Evolutionary conservation across 2,888 invertebrate genomes (phyloP), one percentile per base, ranked within the genome.

Genomic region (Asteroscopus sphinx): DNA sequence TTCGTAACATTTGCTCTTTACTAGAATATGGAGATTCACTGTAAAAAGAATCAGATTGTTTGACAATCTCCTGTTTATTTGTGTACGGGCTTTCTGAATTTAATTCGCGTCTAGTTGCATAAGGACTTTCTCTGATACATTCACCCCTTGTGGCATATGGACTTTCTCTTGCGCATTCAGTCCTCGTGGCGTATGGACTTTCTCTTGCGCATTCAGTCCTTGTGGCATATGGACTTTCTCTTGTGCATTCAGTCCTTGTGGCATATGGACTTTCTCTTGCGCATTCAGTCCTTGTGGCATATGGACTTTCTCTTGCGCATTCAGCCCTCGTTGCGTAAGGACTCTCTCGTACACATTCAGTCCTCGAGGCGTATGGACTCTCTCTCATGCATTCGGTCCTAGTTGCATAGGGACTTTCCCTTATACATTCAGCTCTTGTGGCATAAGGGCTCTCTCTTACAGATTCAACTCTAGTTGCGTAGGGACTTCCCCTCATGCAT

Each of bases 1-100:
- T 86, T 68, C 89, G 84, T 35, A 88, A 61, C 81, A 94, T 90
- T 71, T 94, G 94, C 58, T 94, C 94, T 81, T 92, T 94, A 60
- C 91, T 93, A 32, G 90, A 88, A 78, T 94, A 94, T 3, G 93
- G 91, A 1, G 92, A 89, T 78, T 94, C 94, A 62, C 82, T 87
- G 64, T 89, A 91, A 13, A 87, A 42, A 0, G 90, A 87, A 56
- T 93, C 91, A 6, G 86, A 79, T 72, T 89, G 89, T 56, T 89
- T 91, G 11, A 66, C 61, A 16, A 89, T 80, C 26, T 90, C 90
- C 60, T 86, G 86, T 63, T 86, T 88, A 30, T 84, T 85, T 42
- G 81, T 79, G 69, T 88, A 89, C 0, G 86, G 83, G 47, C 71
- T 87, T 61, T 89, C 87, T 33, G 73, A 57, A 17, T 77, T 65